Percentiles rank a stretch among this genome's conserved stretches.
phyloP scores from a whole-genome alignment of 2,888 invertebrate genomes.

The Dynastes maya region DNA sequence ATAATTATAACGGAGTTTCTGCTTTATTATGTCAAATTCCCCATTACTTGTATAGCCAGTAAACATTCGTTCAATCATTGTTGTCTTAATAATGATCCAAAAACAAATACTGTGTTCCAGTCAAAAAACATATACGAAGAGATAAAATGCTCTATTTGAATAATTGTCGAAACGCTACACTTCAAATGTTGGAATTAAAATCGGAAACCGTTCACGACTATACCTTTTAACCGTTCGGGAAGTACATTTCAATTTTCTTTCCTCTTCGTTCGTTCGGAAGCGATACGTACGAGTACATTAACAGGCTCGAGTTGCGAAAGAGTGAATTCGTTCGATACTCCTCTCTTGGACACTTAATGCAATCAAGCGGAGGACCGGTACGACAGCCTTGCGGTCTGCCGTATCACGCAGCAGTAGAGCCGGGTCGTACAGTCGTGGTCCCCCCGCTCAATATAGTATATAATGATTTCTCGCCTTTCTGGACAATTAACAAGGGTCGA shows the following conservation, averaged over 20 bases:
- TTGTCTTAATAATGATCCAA: too few relatives aligned
- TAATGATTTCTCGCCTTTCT: conserved; percentile 70
- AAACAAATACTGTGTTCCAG: too few relatives aligned
- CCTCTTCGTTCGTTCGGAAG: not conserved
- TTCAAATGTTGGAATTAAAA: not conserved
- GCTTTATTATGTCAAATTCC: too few relatives aligned
- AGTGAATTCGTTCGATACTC: conserved; percentile 18
- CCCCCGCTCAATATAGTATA: conserved; percentile 55
- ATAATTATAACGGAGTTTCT: too few relatives aligned
- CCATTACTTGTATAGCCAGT: too few relatives aligned
- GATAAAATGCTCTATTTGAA: too few relatives aligned
- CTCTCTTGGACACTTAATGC: conserved; percentile 31
- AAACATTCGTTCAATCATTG: too few relatives aligned
- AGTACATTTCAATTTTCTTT: conserved; percentile 10
- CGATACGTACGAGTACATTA: not conserved
- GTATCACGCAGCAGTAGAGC: conserved; percentile 63
- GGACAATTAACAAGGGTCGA: conserved; percentile 71
- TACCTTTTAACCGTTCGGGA: not conserved
- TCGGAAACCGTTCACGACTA: not conserved
- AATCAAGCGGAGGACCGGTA: conserved; percentile 40
- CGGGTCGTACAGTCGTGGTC: conserved; percentile 40
- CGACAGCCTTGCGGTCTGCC: conserved; percentile 67
- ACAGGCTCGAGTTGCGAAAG: conserved; percentile 10
- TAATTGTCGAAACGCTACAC: not conserved
- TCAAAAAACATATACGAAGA: too few relatives aligned